phyloP scores from a whole-genome alignment of 2,113 vertebrate species.

The Addax nasomaculatus region DNA sequence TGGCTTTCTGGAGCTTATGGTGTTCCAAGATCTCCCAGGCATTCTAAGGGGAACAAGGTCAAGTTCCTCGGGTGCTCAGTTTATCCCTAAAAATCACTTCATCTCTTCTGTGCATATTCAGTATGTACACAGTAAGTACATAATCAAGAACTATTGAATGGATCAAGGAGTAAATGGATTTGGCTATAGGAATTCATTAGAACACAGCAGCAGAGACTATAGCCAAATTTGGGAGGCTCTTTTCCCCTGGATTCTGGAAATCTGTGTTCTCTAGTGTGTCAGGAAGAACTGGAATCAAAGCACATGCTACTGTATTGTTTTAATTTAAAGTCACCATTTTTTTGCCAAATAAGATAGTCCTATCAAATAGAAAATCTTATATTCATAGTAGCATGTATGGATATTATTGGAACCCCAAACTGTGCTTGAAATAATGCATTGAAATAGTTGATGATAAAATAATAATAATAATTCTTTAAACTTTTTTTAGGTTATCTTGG shows the following conservation, averaged over 20 bases:
- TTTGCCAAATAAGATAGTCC: neutral
- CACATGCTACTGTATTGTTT: neutral
- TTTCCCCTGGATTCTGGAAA: neutral
- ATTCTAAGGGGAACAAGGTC: neutral
- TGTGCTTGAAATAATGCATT: neutral
- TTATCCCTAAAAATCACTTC: neutral
- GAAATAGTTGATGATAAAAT: neutral
- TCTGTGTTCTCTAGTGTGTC: neutral
- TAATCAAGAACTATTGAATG: neutral
- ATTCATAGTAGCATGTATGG: neutral
- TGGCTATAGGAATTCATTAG: neutral
- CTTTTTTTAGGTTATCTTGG: conserved; percentile 83
- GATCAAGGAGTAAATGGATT: neutral
- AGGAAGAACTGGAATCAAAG: neutral
- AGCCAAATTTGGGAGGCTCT: neutral
- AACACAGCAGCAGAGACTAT: neutral
- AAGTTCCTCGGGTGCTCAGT: neutral
- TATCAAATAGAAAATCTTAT: neutral
- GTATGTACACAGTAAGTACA: neutral
- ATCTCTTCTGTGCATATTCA: neutral
- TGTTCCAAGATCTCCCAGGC: neutral
- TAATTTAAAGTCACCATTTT: conserved; percentile 18
- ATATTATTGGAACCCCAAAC: neutral
- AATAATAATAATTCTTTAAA: conserved; percentile 27
- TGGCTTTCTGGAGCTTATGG: neutral